Base-by-base conservation (phyloP, 2,888 invertebrate genomes). In the Lasioglossum malachurum region DNA sequence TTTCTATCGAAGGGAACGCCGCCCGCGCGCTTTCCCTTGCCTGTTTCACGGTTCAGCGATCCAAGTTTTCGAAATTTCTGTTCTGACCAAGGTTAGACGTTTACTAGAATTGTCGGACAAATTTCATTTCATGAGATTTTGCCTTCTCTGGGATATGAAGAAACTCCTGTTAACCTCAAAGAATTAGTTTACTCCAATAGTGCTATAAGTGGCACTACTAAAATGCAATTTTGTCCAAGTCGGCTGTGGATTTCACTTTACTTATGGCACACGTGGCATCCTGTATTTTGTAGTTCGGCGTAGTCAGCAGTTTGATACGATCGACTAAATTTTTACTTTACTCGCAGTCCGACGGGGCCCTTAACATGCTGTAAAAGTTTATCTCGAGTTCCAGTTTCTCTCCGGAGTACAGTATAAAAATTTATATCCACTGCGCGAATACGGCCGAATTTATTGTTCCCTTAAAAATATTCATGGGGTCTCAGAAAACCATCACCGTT, bases 281-380 rank as follows among this genome's bases (percentile, higher is more conserved):
- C 60, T 12, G 16, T 31, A 27, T 27, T 53, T 19, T 2, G 27
- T 64, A 64, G 27, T 31, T 31, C 7, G 5, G 0, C 14, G 31
- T 16, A 27, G 60, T 31, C 60, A 64, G 60, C 60, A 64, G 27
- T n/a, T 27, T 7, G 60, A 64, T 31, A 64, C 31, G 60, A 16
- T 64, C 60, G 60, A 31, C 27, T 64, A 31, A 16, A 64, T 64
- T 64, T 64, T 31, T 31, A 31, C n/a, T 64, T 64, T 16, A 31
- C 16, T 14, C 31, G 7, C 16, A 31, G 27, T 31, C 31, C 16
- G 16, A 64, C 27, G 60, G 31, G 16, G 12, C 16, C 27, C 27
- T 64, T 64, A 64, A 64, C 60, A 64, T 27, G 60, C 16, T 64
- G 4, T 64, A 64, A 64, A 64, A 64, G 60, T 64, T 64, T 31